Evolutionary conservation across 37 sponge, comb jelly and placozoan species (phyloP).

Genomic region (Haliclona indistincta): DNA sequence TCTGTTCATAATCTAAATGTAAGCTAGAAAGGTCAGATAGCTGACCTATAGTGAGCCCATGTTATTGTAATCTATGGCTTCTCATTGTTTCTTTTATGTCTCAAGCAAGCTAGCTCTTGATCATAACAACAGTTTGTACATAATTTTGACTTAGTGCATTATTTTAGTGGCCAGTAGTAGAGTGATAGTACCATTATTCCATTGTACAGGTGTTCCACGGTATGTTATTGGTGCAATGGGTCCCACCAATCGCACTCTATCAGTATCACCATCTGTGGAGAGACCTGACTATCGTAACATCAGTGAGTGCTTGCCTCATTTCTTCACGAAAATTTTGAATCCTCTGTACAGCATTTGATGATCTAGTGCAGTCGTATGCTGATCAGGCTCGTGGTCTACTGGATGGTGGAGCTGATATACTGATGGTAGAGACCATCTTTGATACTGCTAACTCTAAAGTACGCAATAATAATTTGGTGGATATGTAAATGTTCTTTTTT

Average conservation of each 20-base stretch:
- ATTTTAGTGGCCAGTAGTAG: no score
- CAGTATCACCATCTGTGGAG: conserved; percentile 95
- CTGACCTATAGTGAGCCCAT: no score
- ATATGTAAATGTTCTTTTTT: no score
- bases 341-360: conserved; percentile 78
- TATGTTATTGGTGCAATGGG: conserved; percentile 91
- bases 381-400: conserved; percentile 84
- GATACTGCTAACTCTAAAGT: conserved; percentile 98
- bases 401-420: conserved; percentile 95
- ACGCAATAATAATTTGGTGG: no score
- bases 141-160: no score
- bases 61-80: no score
- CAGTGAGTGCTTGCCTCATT: conserved; percentile 56
- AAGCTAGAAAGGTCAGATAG: no score
- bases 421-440: conserved; percentile 99
- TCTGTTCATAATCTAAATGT: no score
- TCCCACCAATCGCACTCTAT: conserved; percentile 97
- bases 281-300: conserved; percentile 87
- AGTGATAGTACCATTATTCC: no score
- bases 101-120: no score
- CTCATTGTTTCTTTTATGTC: no score
- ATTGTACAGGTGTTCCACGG: conserved; percentile 66
- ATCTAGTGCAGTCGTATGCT: conserved; percentile 81
- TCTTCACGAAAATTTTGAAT: not conserved
- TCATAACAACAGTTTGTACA: no score